These are phyloP conservation scores for Microcebus lehilahytsara DNA, from an alignment of 2,113 vertebrate genomes.

Conservation along the genomic window DNA sequence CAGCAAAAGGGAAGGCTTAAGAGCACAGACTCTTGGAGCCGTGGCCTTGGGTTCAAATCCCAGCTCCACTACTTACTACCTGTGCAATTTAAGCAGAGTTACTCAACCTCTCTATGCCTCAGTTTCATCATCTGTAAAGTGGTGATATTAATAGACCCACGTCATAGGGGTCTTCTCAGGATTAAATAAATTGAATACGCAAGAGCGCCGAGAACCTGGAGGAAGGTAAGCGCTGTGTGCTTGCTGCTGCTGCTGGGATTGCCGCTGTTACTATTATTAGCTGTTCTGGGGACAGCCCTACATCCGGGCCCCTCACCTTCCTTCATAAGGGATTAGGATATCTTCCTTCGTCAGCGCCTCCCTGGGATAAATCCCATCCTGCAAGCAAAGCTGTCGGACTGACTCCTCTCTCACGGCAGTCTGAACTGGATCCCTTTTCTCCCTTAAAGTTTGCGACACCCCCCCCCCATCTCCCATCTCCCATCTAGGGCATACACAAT, in stretches of 20 bases:
- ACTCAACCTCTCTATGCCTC: no score
- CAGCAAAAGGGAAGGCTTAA: no score
- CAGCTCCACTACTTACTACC: neutral
- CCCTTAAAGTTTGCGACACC: neutral
- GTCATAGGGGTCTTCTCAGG: neutral
- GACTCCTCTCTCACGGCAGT: neutral
- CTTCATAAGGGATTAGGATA: neutral
- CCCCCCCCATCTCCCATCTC: neutral
- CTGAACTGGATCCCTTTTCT: neutral
- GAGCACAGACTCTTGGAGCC: neutral
- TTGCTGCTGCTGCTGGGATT: no score
- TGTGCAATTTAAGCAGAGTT: neutral
- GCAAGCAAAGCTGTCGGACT: neutral
- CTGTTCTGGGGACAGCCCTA: neutral
- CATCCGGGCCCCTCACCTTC: neutral
- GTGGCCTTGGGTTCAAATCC: neutral
- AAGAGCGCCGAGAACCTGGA: neutral
- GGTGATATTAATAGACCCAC: neutral
- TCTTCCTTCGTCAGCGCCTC: neutral
- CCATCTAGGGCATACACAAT: neutral
- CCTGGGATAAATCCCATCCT: neutral
- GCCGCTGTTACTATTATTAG: no score
- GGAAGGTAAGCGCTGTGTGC: neutral
- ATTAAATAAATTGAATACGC: neutral
- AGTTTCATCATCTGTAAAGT: neutral